Evolutionary conservation across 2,888 invertebrate genomes (phyloP).

Genomic region (Rugalucina vietnamica): DNA sequence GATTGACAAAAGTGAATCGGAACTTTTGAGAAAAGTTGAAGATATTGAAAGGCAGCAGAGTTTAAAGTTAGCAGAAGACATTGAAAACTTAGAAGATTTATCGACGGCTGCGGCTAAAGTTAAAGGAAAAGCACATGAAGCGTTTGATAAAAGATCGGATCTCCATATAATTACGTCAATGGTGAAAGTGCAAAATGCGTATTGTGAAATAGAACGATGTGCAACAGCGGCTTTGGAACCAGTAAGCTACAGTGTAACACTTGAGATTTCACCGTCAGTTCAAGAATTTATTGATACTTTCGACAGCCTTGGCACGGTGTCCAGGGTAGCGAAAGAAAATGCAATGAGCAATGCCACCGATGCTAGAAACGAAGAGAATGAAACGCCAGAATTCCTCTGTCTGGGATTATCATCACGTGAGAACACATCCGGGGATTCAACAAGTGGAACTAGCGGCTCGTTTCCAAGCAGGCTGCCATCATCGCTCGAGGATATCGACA

Average conservation of each 20-base stretch:
- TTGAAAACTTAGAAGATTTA: constrained; percentile 9
- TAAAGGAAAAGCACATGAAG: constrained; percentile 16
- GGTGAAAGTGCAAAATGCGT: constrained; percentile 19
- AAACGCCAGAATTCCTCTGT: not conserved
- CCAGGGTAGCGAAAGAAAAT: not conserved
- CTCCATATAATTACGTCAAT: constrained; percentile 19
- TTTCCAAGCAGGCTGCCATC: not conserved
- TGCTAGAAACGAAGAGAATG: not conserved
- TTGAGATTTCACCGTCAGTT: constrained; percentile 11
- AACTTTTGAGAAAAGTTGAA: not conserved
- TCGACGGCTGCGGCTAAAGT: not conserved
- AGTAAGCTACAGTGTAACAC: not conserved
- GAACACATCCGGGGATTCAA: not conserved
- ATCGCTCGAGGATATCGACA: not conserved
- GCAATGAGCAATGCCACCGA: not conserved
- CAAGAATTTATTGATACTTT: constrained; percentile 28
- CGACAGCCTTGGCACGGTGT: constrained; percentile 9
- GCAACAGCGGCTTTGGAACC: constrained; percentile 5
- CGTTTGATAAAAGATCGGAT: constrained; percentile 9
- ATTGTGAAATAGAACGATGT: constrained; percentile 19
- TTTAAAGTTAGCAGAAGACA: not conserved
- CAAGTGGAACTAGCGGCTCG: not conserved
- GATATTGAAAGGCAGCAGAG: not conserved
- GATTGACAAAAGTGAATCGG: constrained; percentile 24
- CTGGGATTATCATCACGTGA: not conserved